Evolutionary conservation across 92 coral and sea anemone genomes (phyloP).

Genomic region (Parazoanthus swiftii): DNA sequence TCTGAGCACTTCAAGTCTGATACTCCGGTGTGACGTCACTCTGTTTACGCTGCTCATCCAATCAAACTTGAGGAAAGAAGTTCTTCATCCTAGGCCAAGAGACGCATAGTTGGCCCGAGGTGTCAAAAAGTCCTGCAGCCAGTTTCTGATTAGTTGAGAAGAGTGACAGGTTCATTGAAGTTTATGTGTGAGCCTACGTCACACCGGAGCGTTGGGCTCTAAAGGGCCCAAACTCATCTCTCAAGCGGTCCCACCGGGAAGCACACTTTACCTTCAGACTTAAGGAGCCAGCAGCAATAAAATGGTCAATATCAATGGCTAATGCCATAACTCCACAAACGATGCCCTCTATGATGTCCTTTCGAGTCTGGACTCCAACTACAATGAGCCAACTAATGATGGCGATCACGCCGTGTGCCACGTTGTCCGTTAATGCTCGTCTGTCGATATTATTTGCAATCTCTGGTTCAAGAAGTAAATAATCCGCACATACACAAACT

Average conservation of each 20-base stretch:
- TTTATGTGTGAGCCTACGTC: no score
- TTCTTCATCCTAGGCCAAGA: no score
- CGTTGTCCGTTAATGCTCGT: slow-evolving; percentile 73
- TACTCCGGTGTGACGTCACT: no score
- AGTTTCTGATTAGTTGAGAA: no score
- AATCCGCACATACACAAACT: slow-evolving; percentile 24
- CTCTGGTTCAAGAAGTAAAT: neutral
- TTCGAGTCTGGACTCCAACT: slow-evolving; percentile 57
- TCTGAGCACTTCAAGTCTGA: no score
- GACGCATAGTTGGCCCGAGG: no score
- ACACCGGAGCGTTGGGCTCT: no score
- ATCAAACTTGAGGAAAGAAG: no score
- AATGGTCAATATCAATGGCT: slow-evolving; percentile 89
- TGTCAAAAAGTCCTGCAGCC: no score
- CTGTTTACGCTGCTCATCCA: no score
- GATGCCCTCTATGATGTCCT: slow-evolving; percentile 52
- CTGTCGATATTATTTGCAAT: neutral
- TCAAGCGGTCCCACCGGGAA: neutral
- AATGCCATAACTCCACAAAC: slow-evolving; percentile 74
- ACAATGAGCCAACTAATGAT: slow-evolving; percentile 78
- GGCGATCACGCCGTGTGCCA: slow-evolving; percentile 75
- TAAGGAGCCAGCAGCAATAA: slow-evolving; percentile 76
- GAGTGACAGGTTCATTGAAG: no score
- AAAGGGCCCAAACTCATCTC: no score
- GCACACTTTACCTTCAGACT: slow-evolving; percentile 60